A percentile compares a stretch with the other conserved stretches of the same genome.
Evolutionary conservation across 1,140 invertebrate species (phyloP).

Genomic region (Eufriesea mexicana): DNA sequence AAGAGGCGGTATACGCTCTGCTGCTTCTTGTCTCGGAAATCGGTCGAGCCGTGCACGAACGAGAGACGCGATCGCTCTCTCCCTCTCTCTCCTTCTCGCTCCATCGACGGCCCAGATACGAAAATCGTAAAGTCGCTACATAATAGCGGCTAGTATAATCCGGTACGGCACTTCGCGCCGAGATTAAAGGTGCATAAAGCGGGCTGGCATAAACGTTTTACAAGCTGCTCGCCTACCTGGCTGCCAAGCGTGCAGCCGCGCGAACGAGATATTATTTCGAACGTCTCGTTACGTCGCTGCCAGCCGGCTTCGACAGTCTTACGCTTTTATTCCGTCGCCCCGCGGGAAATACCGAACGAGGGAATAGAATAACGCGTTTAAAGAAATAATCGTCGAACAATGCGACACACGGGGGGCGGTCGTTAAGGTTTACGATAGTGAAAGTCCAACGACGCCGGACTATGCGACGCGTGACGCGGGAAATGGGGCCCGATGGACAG

Average conservation of each 20-base stretch:
- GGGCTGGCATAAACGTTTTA: slow-evolving; percentile 58
- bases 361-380: no score
- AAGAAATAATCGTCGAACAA: slow-evolving; percentile 22
- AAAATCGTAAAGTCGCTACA: slow-evolving; percentile 76
- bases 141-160: slow-evolving; percentile 72
- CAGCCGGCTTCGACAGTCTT: slow-evolving; percentile 12
- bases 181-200: slow-evolving; percentile 75
- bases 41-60: neutral
- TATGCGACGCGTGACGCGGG: slow-evolving; percentile 16
- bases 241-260: slow-evolving; percentile 31
- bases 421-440: slow-evolving; percentile 29
- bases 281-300: slow-evolving; percentile 37
- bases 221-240: slow-evolving; percentile 52
- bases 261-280: slow-evolving; percentile 55
- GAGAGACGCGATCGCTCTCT: neutral
- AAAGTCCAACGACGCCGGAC: slow-evolving; percentile 16
- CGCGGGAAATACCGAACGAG: slow-evolving; percentile 25
- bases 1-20: no score
- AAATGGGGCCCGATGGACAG: neutral
- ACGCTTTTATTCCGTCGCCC: slow-evolving; percentile 23
- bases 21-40: neutral
- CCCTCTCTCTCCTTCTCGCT: neutral
- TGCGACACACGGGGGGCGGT: neutral
- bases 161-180: slow-evolving; percentile 69
- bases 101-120: slow-evolving; percentile 68